Evolutionary conservation across 2,113 vertebrate species (phyloP).

Genomic region (Erythrocercus mccallii): DNA sequence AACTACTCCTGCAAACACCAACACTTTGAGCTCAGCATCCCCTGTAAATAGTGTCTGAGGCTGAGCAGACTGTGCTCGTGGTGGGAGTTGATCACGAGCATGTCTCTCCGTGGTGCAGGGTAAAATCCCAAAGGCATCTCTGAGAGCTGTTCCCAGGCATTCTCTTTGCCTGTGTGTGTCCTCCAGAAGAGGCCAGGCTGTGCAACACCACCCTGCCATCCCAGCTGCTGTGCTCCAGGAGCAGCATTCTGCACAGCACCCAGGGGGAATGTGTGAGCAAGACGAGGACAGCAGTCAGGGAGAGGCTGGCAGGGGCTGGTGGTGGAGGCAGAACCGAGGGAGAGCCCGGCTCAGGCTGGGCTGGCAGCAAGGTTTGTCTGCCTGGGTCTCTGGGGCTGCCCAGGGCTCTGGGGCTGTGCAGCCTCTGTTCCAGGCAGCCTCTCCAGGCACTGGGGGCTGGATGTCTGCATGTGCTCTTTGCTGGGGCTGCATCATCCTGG

Average conservation of each 20-base stretch:
- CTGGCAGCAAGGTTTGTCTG: background rate
- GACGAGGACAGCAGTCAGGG: background rate
- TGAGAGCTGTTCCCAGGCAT: background rate
- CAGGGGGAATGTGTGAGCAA: rapidly evolving
- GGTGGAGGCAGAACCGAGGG: rapidly evolving
- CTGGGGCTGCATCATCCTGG: background rate
- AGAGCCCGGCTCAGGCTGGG: background rate
- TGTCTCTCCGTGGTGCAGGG: background rate
- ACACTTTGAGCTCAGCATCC: background rate
- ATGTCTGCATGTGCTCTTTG: background rate
- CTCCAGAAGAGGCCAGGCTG: background rate
- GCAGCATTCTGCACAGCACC: rapidly evolving
- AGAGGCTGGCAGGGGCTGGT: background rate
- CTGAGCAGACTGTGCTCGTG: background rate
- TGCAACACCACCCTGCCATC: rapidly evolving
- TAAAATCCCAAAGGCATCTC: background rate
- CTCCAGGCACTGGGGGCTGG: background rate
- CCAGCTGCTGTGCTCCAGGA: background rate
- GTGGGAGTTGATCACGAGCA: background rate
- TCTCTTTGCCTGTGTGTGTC: background rate
- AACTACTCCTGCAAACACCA: background rate
- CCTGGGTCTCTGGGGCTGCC: background rate
- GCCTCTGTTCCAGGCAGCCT: background rate
- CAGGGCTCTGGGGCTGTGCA: background rate
- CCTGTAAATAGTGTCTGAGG: background rate